A percentile compares a stretch with the other conserved stretches of the same genome.
Conservation (phyloP, 2,797 vertebrate genomes). For the Muraenolepis orangiensis region DNA sequence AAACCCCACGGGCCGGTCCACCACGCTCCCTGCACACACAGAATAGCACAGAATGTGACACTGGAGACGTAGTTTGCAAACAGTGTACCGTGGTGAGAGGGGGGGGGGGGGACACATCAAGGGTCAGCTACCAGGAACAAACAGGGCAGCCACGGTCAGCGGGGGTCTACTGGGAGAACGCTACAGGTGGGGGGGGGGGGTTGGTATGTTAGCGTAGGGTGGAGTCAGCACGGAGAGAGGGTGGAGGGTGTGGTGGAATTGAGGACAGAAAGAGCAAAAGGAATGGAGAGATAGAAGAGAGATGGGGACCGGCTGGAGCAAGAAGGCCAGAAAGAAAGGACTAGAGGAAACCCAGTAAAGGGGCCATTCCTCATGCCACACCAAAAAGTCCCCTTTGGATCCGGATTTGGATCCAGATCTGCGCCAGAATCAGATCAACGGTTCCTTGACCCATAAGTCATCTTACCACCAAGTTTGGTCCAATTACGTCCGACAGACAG, state of each 20-base stretch:
- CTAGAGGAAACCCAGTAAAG: too few species aligned
- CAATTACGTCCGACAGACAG: too few species aligned
- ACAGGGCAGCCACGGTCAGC: slow-evolving; percentile 18
- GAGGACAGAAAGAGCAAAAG: neutral
- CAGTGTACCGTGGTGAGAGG: slow-evolving; percentile 62
- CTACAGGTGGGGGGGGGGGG: neutral
- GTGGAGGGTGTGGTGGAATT: neutral
- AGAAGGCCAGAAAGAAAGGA: too few species aligned
- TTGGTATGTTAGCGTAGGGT: neutral
- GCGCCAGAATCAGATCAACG: too few species aligned
- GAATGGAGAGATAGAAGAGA: neutral
- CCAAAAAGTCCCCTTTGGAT: too few species aligned
- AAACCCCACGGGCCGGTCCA: slow-evolving; percentile 38
- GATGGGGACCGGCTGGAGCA: neutral
- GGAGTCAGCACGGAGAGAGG: slow-evolving; percentile 9
- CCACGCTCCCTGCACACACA: slow-evolving; percentile 53
- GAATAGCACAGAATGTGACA: slow-evolving; percentile 71
- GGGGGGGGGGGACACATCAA: slow-evolving; percentile 57
- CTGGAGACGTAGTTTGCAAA: slow-evolving; percentile 80
- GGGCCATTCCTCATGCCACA: too few species aligned
- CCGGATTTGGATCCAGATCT: too few species aligned
- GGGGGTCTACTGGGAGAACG: neutral
- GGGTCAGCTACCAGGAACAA: slow-evolving; percentile 61
- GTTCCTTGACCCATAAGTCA: too few species aligned
- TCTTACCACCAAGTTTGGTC: too few species aligned